Evolutionary conservation across 1,140 invertebrate species (phyloP).

Genomic region (Hormaphis cornu): DNA sequence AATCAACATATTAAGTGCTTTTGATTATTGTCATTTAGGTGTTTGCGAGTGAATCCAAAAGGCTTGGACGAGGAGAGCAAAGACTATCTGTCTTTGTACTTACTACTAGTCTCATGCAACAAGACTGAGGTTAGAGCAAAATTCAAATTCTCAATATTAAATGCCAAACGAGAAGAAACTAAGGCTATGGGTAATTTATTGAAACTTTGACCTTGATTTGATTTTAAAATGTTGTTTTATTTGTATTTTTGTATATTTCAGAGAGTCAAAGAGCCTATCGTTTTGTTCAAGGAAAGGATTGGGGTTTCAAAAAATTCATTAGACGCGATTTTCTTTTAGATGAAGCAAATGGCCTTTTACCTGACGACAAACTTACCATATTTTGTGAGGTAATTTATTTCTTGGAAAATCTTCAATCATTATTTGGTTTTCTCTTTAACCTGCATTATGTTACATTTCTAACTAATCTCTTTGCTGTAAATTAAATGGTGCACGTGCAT

Average conservation of each 20-base stretch:
- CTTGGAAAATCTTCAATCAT: not conserved
- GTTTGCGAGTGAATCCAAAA: conserved; percentile 97
- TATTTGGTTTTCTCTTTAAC: not conserved
- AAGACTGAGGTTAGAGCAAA: conserved; percentile 99
- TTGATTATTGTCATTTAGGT: too few species aligned
- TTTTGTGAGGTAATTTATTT: conserved; percentile 81
- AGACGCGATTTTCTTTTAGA: conserved; percentile 94
- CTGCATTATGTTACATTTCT: too few species aligned
- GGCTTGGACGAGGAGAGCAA: conserved; percentile 99
- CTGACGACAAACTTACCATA: conserved; percentile 97
- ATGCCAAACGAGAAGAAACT: conserved; percentile 98
- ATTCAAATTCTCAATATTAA: conserved; percentile 99
- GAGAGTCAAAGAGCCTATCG: conserved; percentile 87
- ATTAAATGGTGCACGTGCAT: too few species aligned
- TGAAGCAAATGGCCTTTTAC: conserved; percentile 93
- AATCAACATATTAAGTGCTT: too few species aligned
- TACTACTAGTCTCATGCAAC: conserved; percentile 96
- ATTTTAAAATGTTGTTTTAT: not conserved
- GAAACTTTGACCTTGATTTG: not conserved
- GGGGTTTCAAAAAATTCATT: conserved; percentile 99
- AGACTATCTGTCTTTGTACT: conserved; percentile 97
- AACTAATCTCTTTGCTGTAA: too few species aligned
- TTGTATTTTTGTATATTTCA: conserved; percentile 39
- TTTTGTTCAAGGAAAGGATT: conserved; percentile 99
- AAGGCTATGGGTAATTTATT: conserved; percentile 86